These are phyloP conservation scores for Phaenicophaeus curvirostris DNA, from an alignment of 2,797 vertebrate species.

Conservation along the genomic window DNA sequence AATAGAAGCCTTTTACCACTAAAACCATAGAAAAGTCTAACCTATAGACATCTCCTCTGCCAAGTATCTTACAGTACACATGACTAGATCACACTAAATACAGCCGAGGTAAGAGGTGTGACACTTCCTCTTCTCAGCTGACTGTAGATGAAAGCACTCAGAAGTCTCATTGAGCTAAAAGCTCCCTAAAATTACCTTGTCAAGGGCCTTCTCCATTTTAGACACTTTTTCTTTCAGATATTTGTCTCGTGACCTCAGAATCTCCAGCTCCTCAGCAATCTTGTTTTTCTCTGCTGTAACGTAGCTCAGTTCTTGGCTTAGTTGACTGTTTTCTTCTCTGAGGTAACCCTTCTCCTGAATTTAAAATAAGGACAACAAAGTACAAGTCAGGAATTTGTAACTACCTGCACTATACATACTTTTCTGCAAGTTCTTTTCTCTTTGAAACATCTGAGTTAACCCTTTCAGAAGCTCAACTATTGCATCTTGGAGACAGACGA, in stretches of 20 bases:
- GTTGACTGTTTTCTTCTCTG: conserved; percentile 76
- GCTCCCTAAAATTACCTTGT: conserved; percentile 78
- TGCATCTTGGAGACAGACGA: not conserved
- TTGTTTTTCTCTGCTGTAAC: conserved; percentile 79
- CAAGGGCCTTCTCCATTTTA: conserved; percentile 83
- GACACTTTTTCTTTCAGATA: conserved; percentile 76
- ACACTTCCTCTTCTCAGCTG: not conserved
- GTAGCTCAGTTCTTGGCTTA: conserved; percentile 74
- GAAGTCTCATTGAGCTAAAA: not conserved
- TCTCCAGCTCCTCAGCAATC: conserved; percentile 80
- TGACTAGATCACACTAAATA: not conserved
- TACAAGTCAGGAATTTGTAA: not conserved
- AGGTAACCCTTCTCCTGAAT: conserved; percentile 82
- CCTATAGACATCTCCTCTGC: not conserved
- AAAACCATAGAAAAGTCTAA: not conserved
- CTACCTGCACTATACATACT: not conserved
- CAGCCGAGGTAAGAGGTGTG: not conserved
- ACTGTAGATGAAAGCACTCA: not conserved
- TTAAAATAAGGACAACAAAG: not conserved
- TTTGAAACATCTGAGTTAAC: not conserved
- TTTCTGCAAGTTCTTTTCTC: not conserved
- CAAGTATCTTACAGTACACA: not conserved
- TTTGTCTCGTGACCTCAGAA: conserved; percentile 80
- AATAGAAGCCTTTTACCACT: not conserved
- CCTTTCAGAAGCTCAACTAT: not conserved